Percentiles rank a stretch among this genome's conserved stretches.
Evolutionary conservation across 2,888 invertebrate species (phyloP).

Genomic region (Agonopterix alstromeriana): DNA sequence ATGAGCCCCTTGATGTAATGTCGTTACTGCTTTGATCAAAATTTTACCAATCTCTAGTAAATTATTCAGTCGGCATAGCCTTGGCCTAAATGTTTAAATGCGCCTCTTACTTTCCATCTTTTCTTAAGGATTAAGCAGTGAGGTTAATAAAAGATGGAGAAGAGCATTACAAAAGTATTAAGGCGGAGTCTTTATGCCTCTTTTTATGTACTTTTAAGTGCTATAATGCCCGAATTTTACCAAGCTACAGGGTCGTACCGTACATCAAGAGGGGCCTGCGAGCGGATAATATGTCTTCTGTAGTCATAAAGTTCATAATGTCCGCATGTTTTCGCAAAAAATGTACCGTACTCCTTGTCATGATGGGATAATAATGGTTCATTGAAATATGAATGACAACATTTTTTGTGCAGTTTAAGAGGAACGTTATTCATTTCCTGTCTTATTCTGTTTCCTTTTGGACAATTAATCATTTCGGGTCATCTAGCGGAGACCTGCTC

Average conservation of each 20-base stretch:
- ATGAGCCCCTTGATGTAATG: no score
- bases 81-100: no score
- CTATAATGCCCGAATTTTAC: conserved; percentile 7
- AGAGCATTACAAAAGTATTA: conserved; percentile 5
- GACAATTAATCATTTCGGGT: no score
- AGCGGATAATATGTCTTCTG: conserved; percentile 2
- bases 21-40: no score
- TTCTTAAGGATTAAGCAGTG: not conserved
- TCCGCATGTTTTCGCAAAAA: conserved; percentile 3
- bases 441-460: no score
- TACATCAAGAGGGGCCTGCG: conserved; percentile 3
- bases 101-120: not conserved
- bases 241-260: not conserved
- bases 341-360: not conserved
- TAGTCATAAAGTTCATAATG: conserved; percentile 5
- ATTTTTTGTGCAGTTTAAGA: no score
- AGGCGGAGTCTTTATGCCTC: conserved; percentile 5
- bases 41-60: no score
- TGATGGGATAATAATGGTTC: not conserved
- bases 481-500: no score
- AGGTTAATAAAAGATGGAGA: conserved; percentile 13
- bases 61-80: no score
- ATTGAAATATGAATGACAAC: not conserved
- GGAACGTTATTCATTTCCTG: no score
- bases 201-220: conserved; percentile 10